A percentile compares a stretch with the other conserved stretches of the same genome.
These are phyloP conservation scores for Drosophila meridionalis DNA, from an alignment of 2,888 invertebrate genomes.

Conservation along the genomic window DNA sequence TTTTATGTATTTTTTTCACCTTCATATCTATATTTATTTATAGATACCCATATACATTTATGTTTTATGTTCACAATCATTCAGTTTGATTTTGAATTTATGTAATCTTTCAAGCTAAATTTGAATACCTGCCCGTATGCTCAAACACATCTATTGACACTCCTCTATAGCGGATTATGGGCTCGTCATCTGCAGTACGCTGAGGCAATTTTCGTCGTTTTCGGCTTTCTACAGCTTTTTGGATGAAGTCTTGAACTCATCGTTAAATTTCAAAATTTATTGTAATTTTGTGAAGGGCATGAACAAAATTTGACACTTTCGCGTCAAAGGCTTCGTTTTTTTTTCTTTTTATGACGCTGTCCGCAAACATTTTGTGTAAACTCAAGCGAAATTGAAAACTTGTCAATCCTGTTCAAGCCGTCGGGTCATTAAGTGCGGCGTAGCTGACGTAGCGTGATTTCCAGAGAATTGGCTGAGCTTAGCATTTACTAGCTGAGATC, in stretches of 20 bases:
- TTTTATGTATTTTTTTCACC: no score
- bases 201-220: conserved; percentile 20
- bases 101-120: conserved; percentile 8
- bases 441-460: conserved; percentile 60
- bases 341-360: conserved; percentile 40
- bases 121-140: conserved; percentile 1
- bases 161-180: conserved; percentile 22
- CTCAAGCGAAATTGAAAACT: conserved; percentile 61
- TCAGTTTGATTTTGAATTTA: background rate
- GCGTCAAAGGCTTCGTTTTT: conserved; percentile 23
- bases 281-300: conserved; percentile 68
- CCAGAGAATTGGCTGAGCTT: conserved; percentile 43
- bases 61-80: background rate
- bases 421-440: conserved; percentile 45
- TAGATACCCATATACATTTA: background rate
- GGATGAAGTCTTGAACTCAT: conserved; percentile 20
- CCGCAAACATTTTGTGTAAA: conserved; percentile 30
- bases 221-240: conserved; percentile 13
- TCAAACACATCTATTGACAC: conserved; percentile 17
- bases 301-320: conserved; percentile 69
- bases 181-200: conserved; percentile 28
- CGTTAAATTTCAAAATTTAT: conserved; percentile 54
- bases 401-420: conserved; percentile 60
- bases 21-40: no score
- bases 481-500: conserved; percentile 29